Percentiles rank a stretch among this genome's conserved stretches.
phyloP scores from a whole-genome alignment of 1,140 invertebrate genomes.

The Lasioglossum albipes region DNA sequence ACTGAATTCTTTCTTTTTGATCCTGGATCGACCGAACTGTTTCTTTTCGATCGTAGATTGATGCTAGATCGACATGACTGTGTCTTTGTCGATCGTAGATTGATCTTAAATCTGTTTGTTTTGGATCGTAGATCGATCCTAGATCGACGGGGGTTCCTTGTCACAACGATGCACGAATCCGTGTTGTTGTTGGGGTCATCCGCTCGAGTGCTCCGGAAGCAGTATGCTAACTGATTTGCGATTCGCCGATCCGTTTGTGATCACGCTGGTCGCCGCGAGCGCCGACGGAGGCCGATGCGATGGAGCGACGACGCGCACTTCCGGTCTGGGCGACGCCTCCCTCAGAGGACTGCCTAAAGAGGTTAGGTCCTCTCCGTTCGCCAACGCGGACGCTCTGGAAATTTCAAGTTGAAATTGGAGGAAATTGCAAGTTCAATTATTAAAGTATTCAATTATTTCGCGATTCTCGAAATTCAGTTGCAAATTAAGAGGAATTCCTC shows the following conservation, averaged over 20 bases:
- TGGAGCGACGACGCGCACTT: slow-evolving; percentile 74
- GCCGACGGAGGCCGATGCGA: slow-evolving; percentile 68
- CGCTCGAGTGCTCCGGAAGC: slow-evolving; percentile 72
- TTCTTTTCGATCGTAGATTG: too few species aligned
- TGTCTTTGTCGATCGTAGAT: too few species aligned
- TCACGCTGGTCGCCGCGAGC: slow-evolving; percentile 43
- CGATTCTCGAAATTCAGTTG: too few species aligned
- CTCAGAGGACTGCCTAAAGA: slow-evolving; percentile 65
- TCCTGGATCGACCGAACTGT: too few species aligned
- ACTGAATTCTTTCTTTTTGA: too few species aligned
- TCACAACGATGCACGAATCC: slow-evolving; percentile 75
- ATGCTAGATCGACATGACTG: too few species aligned
- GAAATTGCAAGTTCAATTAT: too few species aligned
- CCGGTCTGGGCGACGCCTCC: slow-evolving; percentile 69
- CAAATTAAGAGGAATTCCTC: too few species aligned
- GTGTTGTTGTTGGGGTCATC: slow-evolving; percentile 72
- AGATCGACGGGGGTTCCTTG: slow-evolving; percentile 65
- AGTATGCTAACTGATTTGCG: slow-evolving; percentile 78
- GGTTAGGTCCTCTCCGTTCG: slow-evolving; percentile 63
- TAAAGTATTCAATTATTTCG: too few species aligned
- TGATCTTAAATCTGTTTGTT: too few species aligned
- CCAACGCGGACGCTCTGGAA: slow-evolving; percentile 59
- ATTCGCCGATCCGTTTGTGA: slow-evolving; percentile 48
- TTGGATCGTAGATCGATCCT: slow-evolving; percentile 20
- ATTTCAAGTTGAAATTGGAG: slow-evolving; percentile 11